Evolutionary conservation across 2,113 vertebrate genomes (phyloP).

Genomic region (Hystrix cristata): DNA sequence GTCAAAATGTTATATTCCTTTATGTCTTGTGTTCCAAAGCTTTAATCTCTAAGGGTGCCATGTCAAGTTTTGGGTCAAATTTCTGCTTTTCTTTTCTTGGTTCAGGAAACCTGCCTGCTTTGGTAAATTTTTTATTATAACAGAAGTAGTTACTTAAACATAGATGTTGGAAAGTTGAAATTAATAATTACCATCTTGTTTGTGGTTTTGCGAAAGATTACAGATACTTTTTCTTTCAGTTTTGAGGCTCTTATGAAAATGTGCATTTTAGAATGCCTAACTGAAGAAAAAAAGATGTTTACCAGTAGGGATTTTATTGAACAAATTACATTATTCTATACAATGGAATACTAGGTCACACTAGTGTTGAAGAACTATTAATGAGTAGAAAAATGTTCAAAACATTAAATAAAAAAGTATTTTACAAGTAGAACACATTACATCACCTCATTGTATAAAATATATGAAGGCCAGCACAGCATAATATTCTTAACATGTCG

Average conservation of each 20-base stretch:
- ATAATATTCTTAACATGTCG: neutral
- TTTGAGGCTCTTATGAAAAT: neutral
- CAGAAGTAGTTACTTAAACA: neutral
- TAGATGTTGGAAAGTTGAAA: neutral
- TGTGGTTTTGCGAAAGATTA: neutral
- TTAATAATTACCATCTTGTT: neutral
- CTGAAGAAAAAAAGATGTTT: neutral
- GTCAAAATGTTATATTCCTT: neutral
- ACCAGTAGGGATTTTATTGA: neutral
- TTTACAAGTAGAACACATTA: neutral
- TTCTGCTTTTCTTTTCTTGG: neutral
- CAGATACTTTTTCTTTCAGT: neutral
- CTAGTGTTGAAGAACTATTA: neutral
- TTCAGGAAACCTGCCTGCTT: neutral
- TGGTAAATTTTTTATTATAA: neutral
- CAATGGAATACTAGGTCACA: neutral
- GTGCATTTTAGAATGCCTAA: neutral
- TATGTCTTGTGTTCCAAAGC: neutral
- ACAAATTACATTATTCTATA: neutral
- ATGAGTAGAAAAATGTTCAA: neutral
- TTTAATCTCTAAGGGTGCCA: neutral
- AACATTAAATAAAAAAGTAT: neutral
- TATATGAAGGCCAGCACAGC: neutral
- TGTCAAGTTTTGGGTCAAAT: neutral
- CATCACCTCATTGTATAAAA: neutral